phyloP scores from a whole-genome alignment of 2,113 vertebrate genomes.

The Oncorhynchus kisutch region DNA sequence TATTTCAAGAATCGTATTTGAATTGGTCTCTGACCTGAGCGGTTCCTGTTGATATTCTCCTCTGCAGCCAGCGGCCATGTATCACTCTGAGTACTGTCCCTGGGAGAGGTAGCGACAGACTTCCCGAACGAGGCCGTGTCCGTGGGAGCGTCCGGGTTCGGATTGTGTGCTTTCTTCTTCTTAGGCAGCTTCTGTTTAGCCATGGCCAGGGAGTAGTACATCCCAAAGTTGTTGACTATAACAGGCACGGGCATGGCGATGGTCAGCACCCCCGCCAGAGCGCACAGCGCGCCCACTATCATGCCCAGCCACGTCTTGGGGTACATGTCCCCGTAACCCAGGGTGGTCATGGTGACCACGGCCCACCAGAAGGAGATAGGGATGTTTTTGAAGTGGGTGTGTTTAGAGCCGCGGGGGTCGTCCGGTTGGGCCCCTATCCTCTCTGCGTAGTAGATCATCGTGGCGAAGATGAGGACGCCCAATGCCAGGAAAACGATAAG shows the following conservation, averaged over 20 bases:
- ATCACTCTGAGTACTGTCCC: conserved; percentile 77
- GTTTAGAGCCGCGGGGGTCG: conserved; percentile 77
- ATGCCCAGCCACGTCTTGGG: conserved; percentile 96
- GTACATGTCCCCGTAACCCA: conserved; percentile 98
- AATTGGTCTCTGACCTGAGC: conserved; percentile 84
- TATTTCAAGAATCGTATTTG: neutral
- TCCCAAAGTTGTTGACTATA: conserved; percentile 99
- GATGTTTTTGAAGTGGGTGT: conserved; percentile 97
- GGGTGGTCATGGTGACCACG: conserved; percentile 95
- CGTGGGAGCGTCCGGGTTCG: conserved; percentile 75
- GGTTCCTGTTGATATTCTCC: conserved; percentile 77
- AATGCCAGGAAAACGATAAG: conserved; percentile 96
- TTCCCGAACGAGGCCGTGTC: conserved; percentile 85
- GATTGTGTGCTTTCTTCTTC: conserved; percentile 93
- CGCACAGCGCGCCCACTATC: conserved; percentile 95
- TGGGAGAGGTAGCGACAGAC: conserved; percentile 85
- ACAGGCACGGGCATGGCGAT: conserved; percentile 98
- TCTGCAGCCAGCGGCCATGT: conserved; percentile 82
- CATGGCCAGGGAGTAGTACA: conserved; percentile 99
- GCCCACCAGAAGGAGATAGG: conserved; percentile 99
- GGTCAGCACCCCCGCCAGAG: conserved; percentile 91
- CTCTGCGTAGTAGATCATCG: conserved; percentile 98
- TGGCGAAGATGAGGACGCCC: conserved; percentile 96
- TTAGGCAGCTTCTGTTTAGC: conserved; percentile 98
- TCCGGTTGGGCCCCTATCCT: conserved; percentile 82